Conservation (phyloP, 2,797 vertebrate genomes). For the Threskiornis aethiopicus region DNA sequence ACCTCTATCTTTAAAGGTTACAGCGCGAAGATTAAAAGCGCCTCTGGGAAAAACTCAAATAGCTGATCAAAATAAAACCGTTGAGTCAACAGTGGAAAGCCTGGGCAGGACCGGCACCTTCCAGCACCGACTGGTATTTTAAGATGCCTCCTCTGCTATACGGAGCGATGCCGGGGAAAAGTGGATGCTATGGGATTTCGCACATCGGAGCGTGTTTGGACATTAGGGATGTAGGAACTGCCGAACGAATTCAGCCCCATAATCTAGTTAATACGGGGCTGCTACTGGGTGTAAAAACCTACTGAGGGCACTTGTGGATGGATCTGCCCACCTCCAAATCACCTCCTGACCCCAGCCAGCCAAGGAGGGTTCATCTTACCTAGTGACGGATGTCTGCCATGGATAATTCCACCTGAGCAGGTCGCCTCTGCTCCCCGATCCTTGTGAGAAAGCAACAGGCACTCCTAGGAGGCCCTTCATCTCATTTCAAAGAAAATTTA, state of each 20-base stretch:
- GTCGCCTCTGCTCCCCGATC: neutral
- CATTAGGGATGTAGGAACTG: neutral
- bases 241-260: neutral
- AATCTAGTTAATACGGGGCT: neutral
- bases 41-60: constrained; percentile 35
- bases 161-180: accelerated
- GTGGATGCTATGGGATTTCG: accelerated
- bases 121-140: neutral
- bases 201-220: accelerated
- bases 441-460: neutral
- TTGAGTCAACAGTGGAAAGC: neutral
- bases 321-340: neutral
- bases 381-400: accelerated
- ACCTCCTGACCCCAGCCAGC: neutral
- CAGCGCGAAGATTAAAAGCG: constrained; percentile 14
- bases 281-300: neutral
- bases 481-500: neutral
- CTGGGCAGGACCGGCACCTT: neutral
- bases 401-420: neutral
- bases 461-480: neutral
- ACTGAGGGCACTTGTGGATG: accelerated
- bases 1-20: constrained; percentile 67
- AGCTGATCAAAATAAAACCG: constrained; percentile 49
- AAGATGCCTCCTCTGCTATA: neutral
- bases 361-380: neutral